Conservation (phyloP, 1,140 invertebrate species). For the Dolichoris vasculosae region DNA sequence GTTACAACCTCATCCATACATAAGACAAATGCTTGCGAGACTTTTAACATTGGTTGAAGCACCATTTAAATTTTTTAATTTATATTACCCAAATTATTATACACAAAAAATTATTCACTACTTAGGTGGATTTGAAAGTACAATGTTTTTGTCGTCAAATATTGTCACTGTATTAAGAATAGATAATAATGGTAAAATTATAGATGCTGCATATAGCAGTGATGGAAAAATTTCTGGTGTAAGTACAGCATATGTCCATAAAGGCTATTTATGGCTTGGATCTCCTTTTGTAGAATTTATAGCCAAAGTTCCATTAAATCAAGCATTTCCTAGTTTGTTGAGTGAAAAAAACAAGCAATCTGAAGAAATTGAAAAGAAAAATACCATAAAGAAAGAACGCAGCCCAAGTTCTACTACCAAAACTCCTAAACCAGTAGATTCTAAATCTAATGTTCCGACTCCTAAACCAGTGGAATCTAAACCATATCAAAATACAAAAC, state of each 20-base stretch:
- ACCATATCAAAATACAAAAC: neutral
- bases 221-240: constrained; percentile 73
- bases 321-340: constrained; percentile 71
- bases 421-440: constrained; percentile 45
- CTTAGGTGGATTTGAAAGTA: constrained; percentile 72
- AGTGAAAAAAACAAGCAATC: constrained; percentile 24
- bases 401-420: constrained; percentile 23
- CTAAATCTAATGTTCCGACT: constrained; percentile 47
- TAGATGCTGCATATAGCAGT: constrained; percentile 77
- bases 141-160: constrained; percentile 67
- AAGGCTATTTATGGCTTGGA: constrained; percentile 79
- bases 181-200: constrained; percentile 80
- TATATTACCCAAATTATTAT: constrained; percentile 77
- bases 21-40: constrained; percentile 79
- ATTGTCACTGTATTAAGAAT: constrained; percentile 77
- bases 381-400: constrained; percentile 13
- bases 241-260: constrained; percentile 78
- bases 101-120: constrained; percentile 74
- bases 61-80: constrained; percentile 76
- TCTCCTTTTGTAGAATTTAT: constrained; percentile 82
- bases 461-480: constrained; percentile 48
- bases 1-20: constrained; percentile 75
- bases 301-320: constrained; percentile 76
- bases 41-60: constrained; percentile 75
- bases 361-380: constrained; percentile 21